A percentile compares a stretch with the other conserved stretches of the same genome.
phyloP scores from a whole-genome alignment of 2,888 invertebrate species.

The Nemotelus pantherinus region DNA sequence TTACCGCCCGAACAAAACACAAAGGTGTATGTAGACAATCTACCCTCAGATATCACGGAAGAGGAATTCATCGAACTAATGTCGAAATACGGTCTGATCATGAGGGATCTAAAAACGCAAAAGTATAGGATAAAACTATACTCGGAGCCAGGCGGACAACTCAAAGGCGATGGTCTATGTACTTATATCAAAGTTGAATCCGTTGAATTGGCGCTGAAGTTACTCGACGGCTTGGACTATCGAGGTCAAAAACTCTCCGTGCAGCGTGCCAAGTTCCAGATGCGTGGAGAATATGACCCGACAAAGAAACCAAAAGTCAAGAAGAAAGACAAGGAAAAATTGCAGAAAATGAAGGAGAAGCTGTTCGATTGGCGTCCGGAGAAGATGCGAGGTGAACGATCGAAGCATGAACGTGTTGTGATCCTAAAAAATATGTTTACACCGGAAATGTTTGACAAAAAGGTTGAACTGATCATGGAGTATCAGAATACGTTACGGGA shows the following conservation, averaged over 20 bases:
- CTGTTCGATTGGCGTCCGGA: slow-evolving; percentile 98
- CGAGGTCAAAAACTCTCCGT: slow-evolving; percentile 86
- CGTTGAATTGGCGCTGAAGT: slow-evolving; percentile 88
- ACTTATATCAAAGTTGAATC: slow-evolving; percentile 96
- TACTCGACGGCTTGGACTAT: slow-evolving; percentile 87
- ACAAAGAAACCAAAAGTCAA: slow-evolving; percentile 89
- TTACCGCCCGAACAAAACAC: slow-evolving; percentile 87
- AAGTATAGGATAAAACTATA: slow-evolving; percentile 94
- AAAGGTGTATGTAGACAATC: slow-evolving; percentile 94
- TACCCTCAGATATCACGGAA: slow-evolving; percentile 88
- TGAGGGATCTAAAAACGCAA: slow-evolving; percentile 82
- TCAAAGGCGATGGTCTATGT: slow-evolving; percentile 97
- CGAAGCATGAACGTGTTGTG: slow-evolving; percentile 89
- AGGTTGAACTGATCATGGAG: slow-evolving; percentile 88
- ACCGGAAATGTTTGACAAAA: slow-evolving; percentile 86
- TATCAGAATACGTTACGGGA: slow-evolving; percentile 90
- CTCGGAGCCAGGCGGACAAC: slow-evolving; percentile 78
- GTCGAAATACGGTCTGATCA: slow-evolving; percentile 95
- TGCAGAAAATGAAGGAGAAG: slow-evolving; percentile 93
- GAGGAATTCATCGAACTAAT: slow-evolving; percentile 92
- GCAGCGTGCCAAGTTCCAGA: slow-evolving; percentile 91
- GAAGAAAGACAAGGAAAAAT: slow-evolving; percentile 88
- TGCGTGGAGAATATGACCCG: slow-evolving; percentile 95
- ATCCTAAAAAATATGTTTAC: slow-evolving; percentile 94
- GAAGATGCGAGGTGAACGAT: slow-evolving; percentile 83